phyloP scores from a whole-genome alignment of 2,797 vertebrate genomes.

The Pseudotriccus pelzelni region DNA sequence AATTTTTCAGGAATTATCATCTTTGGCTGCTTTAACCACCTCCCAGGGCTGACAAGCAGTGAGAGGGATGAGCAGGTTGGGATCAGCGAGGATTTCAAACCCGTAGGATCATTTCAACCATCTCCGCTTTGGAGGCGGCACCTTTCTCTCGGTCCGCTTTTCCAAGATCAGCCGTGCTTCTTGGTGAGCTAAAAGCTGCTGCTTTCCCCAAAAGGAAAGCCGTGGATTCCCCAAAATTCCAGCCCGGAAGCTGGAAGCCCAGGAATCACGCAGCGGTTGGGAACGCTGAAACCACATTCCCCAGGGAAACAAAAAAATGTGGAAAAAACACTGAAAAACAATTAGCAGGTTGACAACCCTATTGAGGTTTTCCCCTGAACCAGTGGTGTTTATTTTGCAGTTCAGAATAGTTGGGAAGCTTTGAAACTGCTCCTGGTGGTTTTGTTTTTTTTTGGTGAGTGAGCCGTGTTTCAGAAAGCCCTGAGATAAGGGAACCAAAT shows the following conservation, averaged over 20 bases:
- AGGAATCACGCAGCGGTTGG: fast-evolving
- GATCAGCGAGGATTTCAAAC: not conserved
- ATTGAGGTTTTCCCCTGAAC: not conserved
- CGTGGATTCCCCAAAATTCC: fast-evolving
- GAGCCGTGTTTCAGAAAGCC: not conserved
- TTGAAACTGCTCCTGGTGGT: not conserved
- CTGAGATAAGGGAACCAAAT: not conserved
- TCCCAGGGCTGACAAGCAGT: not conserved
- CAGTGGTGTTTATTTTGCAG: not conserved
- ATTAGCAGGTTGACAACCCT: not conserved
- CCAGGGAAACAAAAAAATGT: not conserved
- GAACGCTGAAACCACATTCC: not conserved
- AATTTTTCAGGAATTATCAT: not conserved
- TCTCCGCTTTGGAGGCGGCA: not conserved
- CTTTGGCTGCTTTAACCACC: not conserved
- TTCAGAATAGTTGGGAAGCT: not conserved
- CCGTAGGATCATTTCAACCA: fast-evolving
- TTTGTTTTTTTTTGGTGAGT: not conserved
- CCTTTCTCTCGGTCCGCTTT: not conserved
- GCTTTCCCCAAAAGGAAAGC: not conserved
- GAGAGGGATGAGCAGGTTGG: not conserved
- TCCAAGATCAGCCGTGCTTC: not conserved
- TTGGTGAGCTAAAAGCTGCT: not conserved
- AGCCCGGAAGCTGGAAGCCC: not conserved
- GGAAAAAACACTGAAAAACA: not conserved